A percentile compares a stretch with the other conserved stretches of the same genome.
These are phyloP conservation scores for Callosobruchus maculatus DNA, from an alignment of 2,888 invertebrate genomes.

Conservation along the genomic window DNA sequence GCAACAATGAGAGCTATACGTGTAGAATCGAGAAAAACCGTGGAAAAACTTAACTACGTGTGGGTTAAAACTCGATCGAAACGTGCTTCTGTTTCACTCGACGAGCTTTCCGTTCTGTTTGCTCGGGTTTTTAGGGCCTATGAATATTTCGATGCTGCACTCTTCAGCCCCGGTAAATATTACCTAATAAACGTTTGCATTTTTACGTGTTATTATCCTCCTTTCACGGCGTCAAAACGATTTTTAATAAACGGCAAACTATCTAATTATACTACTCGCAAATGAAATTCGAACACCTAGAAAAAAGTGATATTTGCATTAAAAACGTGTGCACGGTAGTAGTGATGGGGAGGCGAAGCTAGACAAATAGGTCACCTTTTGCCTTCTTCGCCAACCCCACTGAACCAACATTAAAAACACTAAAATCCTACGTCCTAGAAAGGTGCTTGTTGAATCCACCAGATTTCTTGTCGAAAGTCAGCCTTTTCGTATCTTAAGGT, in stretches of 20 bases:
- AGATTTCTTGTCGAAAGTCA: too few species aligned
- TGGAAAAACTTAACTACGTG: constrained; percentile 12
- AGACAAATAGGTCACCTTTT: too few species aligned
- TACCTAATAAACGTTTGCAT: background rate
- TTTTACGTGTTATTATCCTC: background rate
- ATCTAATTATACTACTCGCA: background rate
- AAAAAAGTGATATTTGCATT: too few species aligned
- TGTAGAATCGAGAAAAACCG: constrained; percentile 11
- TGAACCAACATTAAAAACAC: too few species aligned
- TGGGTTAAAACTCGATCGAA: constrained; percentile 16
- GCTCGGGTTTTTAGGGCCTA: constrained; percentile 14
- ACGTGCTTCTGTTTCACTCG: constrained; percentile 22
- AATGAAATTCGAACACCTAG: too few species aligned
- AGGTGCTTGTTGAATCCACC: too few species aligned
- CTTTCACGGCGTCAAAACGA: background rate
- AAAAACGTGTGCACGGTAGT: too few species aligned
- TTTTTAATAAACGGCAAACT: background rate
- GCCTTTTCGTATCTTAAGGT: too few species aligned
- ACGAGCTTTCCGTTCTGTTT: constrained; percentile 20
- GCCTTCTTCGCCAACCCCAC: too few species aligned
- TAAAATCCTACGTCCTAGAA: too few species aligned
- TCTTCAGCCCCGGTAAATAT: background rate
- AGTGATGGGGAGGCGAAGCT: too few species aligned
- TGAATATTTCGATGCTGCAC: background rate
- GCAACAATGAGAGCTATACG: constrained; percentile 3